phyloP scores from a whole-genome alignment of 92 coral and sea anemone genomes.

The Porites evermanni region DNA sequence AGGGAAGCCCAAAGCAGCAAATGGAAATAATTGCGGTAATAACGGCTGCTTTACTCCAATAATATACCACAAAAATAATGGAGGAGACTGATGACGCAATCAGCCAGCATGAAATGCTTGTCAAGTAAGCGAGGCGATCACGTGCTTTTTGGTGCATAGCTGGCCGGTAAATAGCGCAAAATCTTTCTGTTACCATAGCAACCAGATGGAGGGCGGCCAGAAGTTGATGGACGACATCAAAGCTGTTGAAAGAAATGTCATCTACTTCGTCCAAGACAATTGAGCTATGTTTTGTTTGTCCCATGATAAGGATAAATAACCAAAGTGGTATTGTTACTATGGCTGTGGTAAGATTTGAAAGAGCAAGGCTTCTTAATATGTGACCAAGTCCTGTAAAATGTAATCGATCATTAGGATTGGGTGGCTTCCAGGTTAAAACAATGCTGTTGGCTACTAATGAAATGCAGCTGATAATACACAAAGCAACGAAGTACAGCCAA shows the following conservation, averaged over 20 bases:
- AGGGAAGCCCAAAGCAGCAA: slow-evolving; percentile 42
- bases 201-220: slow-evolving; percentile 43
- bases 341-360: slow-evolving; percentile 40
- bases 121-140: slow-evolving; percentile 39
- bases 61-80: slow-evolving; percentile 26
- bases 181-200: slow-evolving; percentile 53
- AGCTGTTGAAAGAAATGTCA: slow-evolving; percentile 47
- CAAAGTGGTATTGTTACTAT: slow-evolving; percentile 35
- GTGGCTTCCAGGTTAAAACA: slow-evolving; percentile 29
- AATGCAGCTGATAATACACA: slow-evolving; percentile 11
- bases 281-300: neutral
- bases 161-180: slow-evolving; percentile 61
- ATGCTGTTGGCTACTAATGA: slow-evolving; percentile 3
- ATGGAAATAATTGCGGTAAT: slow-evolving; percentile 7
- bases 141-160: slow-evolving; percentile 57
- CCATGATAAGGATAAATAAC: slow-evolving; percentile 21
- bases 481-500: slow-evolving; percentile 5
- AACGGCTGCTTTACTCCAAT: slow-evolving; percentile 18
- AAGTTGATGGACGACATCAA: slow-evolving; percentile 57
- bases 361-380: slow-evolving; percentile 39
- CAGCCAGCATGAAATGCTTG: slow-evolving; percentile 41
- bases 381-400: slow-evolving; percentile 49
- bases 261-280: slow-evolving; percentile 2
- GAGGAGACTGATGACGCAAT: slow-evolving; percentile 20
- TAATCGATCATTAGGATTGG: slow-evolving; percentile 20